Conservation (phyloP, 64 coral and sea anemone species). For the Trachythela sp. region DNA sequence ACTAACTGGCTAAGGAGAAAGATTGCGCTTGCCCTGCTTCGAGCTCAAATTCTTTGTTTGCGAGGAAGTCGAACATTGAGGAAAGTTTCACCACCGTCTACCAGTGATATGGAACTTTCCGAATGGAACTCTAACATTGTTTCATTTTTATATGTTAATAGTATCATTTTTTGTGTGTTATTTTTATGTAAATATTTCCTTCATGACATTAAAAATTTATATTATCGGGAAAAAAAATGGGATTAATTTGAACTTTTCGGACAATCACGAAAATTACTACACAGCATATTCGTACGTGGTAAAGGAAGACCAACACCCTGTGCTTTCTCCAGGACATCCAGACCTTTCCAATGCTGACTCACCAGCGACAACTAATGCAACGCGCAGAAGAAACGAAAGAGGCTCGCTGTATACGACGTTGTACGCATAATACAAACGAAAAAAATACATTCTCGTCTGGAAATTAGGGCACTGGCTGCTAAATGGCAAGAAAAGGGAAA, state of each 20-base stretch:
- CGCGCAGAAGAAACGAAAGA: neutral
- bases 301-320: conserved; percentile 33
- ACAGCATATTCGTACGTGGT: conserved; percentile 40
- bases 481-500: conserved; percentile 17
- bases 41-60: no score
- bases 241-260: conserved; percentile 32
- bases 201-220: no score
- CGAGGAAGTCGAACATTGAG: no score
- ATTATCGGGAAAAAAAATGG: neutral
- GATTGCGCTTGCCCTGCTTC: no score
- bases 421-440: neutral
- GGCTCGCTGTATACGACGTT: neutral
- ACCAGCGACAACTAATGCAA: neutral
- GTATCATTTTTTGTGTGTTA: no score
- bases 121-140: no score
- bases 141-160: no score
- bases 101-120: no score
- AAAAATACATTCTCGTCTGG: neutral
- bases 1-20: no score
- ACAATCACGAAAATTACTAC: conserved; percentile 32
- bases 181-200: no score
- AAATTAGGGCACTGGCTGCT: neutral
- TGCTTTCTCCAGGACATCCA: conserved; percentile 36
- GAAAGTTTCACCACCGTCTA: no score
- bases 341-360: conserved; percentile 15